A percentile compares a stretch with the other conserved stretches of the same genome.
Evolutionary conservation across 2,797 vertebrate genomes (phyloP).

Genomic region (Labroides dimidiatus): DNA sequence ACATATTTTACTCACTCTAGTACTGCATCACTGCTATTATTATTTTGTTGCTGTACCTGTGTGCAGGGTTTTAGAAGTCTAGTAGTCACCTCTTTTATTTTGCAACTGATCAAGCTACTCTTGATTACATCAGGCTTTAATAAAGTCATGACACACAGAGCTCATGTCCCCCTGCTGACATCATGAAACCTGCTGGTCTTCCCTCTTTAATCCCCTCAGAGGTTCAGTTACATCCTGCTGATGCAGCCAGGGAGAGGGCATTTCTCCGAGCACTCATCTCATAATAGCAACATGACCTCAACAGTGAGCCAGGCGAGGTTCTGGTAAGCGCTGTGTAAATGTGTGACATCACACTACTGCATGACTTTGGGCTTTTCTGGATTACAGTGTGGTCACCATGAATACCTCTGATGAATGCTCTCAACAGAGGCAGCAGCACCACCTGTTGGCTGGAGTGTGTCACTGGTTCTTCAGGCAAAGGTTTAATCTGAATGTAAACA

Average conservation of each 20-base stretch:
- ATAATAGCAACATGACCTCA: conserved; percentile 52
- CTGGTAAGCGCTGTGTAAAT: conserved; percentile 15
- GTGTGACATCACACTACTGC: conserved; percentile 46
- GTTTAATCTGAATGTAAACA: background rate
- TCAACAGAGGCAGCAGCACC: conserved; percentile 33
- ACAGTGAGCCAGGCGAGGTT: conserved; percentile 1
- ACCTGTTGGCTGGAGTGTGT: conserved; percentile 38
- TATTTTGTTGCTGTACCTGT: background rate
- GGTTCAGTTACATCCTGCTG: conserved; percentile 44
- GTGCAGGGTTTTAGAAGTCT: background rate
- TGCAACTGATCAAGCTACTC: conserved; percentile 22
- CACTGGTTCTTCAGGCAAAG: conserved; percentile 5
- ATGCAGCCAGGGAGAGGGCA: conserved; percentile 33
- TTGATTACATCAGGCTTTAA: conserved; percentile 41
- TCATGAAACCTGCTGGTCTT: conserved; percentile 49
- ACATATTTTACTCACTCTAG: background rate
- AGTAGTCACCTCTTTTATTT: conserved; percentile 34
- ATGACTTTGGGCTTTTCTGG: conserved; percentile 48
- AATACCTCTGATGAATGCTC: conserved; percentile 8
- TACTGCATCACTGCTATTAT: background rate
- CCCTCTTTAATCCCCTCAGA: conserved; percentile 31
- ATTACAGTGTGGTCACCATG: conserved; percentile 33
- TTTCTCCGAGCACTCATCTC: conserved; percentile 41
- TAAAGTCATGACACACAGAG: conserved; percentile 27
- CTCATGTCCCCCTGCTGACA: conserved; percentile 44